Evolutionary conservation across 2,888 invertebrate genomes (phyloP), one percentile per base, ranked within the genome.

Genomic region (Formica aserva): DNA sequence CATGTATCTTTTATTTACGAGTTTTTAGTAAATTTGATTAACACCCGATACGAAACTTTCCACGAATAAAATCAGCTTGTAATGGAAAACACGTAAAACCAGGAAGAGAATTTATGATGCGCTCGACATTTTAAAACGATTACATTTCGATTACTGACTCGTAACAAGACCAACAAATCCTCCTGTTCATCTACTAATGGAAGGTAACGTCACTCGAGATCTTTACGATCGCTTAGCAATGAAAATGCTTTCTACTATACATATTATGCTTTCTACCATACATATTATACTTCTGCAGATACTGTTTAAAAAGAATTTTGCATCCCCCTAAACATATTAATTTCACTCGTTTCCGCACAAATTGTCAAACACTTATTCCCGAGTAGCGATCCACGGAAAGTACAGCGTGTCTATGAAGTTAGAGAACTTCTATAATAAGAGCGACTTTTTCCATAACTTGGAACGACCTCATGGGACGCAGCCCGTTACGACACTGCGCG

Each of bases 401-500:
- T 41, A 9, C 41, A 57, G n/a, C 41, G 71, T 60, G 32, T 60
- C 71, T 45, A 55, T n/a, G 41, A 57, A 80, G 26, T 55, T 60
- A 57, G 60, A 52, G 48, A 74, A 65, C 29, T 76, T 55, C 63
- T 75, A 63, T 52, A 82, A 57, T 52, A 57, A 45, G 22, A 81
- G 86, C 48, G 71, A 18, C 55, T 71, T 57, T 78, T 82, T 69
- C 55, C 77, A 52, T 77, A 65, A 80, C 75, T 83, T 66, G 80
- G 72, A 82, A 76, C 88, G 88, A 86, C 91, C 88, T 87, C 85
- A 62, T 85, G 85, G 88, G 82, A 67, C 87, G 91, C 86, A 82
- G 89, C 86, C 89, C 86, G 84, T 89, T 89, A 87, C 88, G 85
- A 85, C 87, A 91, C 91, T 92, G 91, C 89, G 82, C 89, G 87